phyloP scores from a whole-genome alignment of 2,888 invertebrate genomes.

The Uropetala carovei region DNA sequence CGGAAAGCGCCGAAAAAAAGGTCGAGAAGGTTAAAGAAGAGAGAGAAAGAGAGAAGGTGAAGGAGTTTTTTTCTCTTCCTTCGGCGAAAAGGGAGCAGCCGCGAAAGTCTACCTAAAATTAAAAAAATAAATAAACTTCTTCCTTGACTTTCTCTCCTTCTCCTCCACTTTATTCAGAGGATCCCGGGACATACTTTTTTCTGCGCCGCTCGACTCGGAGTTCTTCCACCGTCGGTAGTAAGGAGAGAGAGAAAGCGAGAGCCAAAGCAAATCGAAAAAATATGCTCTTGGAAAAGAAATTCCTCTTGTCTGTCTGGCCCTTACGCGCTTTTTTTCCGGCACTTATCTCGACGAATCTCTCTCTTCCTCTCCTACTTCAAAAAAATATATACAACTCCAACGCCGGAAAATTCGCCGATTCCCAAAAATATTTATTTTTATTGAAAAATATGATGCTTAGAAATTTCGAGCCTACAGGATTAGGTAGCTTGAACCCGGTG shows the following conservation, averaged over 20 bases:
- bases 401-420: no score
- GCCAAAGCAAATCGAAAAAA: neutral
- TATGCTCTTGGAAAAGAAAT: neutral
- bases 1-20: neutral
- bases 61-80: neutral
- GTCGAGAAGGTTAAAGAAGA: neutral
- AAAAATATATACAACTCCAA: no score
- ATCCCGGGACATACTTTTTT: neutral
- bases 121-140: neutral
- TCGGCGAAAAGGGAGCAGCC: neutral
- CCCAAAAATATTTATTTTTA: no score
- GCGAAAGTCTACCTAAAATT: neutral
- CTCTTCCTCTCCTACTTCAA: no score
- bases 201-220: neutral
- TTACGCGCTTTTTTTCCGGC: neutral
- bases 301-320: neutral
- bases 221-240: neutral
- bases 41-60: neutral
- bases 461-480: no score
- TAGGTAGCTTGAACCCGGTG: no score
- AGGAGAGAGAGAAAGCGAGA: neutral
- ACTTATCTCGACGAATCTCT: no score
- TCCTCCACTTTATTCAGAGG: no score
- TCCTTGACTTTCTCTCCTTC: neutral
- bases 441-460: no score